Conservation (phyloP, 2,888 invertebrate species). For the Hypsopygia costalis region DNA sequence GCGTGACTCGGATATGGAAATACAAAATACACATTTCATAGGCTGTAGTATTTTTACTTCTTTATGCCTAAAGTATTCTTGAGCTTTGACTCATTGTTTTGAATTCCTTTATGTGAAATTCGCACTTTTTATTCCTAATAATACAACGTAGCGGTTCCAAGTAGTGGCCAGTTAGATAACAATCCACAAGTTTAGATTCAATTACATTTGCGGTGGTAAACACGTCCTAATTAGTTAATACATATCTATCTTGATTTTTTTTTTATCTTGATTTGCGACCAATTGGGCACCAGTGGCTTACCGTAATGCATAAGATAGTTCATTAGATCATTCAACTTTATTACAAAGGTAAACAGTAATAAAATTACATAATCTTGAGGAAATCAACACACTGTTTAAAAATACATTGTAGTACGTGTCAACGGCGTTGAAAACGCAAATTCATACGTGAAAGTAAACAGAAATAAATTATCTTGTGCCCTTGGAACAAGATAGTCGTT, state of each 20-base stretch:
- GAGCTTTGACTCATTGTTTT: neutral
- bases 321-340: no score
- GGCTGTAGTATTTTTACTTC: constrained; percentile 19
- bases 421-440: neutral
- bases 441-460: neutral
- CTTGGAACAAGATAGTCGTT: constrained; percentile 21
- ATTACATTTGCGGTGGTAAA: no score
- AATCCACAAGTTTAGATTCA: no score
- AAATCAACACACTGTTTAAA: neutral
- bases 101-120: neutral
- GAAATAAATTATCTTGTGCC: neutral
- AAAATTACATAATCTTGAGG: neutral
- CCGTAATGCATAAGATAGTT: no score
- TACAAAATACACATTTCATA: constrained; percentile 44
- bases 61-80: neutral
- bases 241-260: no score
- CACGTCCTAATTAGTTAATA: no score
- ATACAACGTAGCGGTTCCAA: no score
- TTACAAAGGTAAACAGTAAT: neutral
- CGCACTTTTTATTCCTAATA: no score
- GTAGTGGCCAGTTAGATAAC: no score
- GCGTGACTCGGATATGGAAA: constrained; percentile 64
- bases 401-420: neutral
- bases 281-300: no score
- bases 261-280: no score